Evolutionary conservation across 2,888 invertebrate genomes (phyloP).

Genomic region (Cantharis rufa): DNA sequence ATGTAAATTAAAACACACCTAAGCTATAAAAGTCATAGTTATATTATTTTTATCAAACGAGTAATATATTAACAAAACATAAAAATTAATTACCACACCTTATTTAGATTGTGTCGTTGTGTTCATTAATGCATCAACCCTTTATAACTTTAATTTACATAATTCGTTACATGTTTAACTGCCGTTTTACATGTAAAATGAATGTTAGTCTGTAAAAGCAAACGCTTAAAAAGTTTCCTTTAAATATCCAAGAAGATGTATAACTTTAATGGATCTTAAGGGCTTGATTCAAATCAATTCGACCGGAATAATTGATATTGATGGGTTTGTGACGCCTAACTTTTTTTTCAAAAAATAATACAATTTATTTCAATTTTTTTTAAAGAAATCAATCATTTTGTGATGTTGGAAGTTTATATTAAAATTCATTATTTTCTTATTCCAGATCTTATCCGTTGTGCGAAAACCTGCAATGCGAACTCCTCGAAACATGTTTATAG

Average conservation of each 20-base stretch:
- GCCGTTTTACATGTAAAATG: background rate
- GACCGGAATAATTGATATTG: background rate
- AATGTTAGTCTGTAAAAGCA: background rate
- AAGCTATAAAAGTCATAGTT: background rate
- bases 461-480: conserved; percentile 89
- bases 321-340: background rate
- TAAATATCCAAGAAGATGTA: background rate
- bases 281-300: background rate
- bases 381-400: background rate
- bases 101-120: background rate
- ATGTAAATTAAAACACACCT: background rate
- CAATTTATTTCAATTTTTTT: background rate
- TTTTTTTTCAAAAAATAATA: background rate
- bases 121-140: background rate
- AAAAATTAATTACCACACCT: conserved; percentile 3
- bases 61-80: background rate
- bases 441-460: conserved; percentile 65
- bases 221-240: background rate
- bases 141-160: background rate
- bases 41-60: background rate
- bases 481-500: conserved; percentile 90
- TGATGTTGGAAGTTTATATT: background rate
- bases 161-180: background rate
- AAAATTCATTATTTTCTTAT: conserved; percentile 25
- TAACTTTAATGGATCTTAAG: background rate